Evolutionary conservation across 2,797 vertebrate species (phyloP), one percentile per base, ranked within the genome.

Genomic region (Macrochelys suwanniensis): DNA sequence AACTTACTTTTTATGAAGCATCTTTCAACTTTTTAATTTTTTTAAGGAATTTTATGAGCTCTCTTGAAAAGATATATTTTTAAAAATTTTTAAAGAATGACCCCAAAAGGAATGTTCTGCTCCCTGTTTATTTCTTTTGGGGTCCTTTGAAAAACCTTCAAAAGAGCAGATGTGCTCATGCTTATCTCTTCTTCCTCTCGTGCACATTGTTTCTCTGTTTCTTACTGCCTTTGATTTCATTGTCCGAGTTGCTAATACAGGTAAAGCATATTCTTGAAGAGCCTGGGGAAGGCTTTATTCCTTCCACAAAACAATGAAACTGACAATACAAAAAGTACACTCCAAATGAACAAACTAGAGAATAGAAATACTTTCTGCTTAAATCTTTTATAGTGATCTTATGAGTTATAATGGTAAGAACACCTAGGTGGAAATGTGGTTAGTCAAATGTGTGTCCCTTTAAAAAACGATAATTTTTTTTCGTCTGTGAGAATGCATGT

Each of bases 391-490:
- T n/a, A n/a, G 17, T 37, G 33, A 21, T 68, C 61, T 68, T 68
- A 68, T 2, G 61, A n/a, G 16, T 68, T n/a, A 68, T 2, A n/a
- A 33, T 33, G 31, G 0, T 0, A 1, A 85, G n/a, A 89, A 21
- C 3, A 76, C 9, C 2, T 82, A 21, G 31, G 49, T 12, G 12
- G 82, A n/a, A 56, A 56, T 47, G 84, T 50, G 10, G 9, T 59
- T 45, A 84, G 3, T 51, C 50, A 49, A 9, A 9, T 26, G 23
- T 28, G 33, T 56, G 37, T 45, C 37, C 33, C 11, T 85, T 92
- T 91, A 79, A 2, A 6, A 11, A 89, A 33, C 4, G 74, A 2
- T 42, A 13, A 11, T n/a, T 84, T 84, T 80, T 80, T 5, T 81
- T 8, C 26, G 77, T 4, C 76, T 86, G 1, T 76, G 13, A 7